These are phyloP conservation scores for Ennomos fuscantarius DNA, from an alignment of 2,888 invertebrate species.

Conservation along the genomic window DNA sequence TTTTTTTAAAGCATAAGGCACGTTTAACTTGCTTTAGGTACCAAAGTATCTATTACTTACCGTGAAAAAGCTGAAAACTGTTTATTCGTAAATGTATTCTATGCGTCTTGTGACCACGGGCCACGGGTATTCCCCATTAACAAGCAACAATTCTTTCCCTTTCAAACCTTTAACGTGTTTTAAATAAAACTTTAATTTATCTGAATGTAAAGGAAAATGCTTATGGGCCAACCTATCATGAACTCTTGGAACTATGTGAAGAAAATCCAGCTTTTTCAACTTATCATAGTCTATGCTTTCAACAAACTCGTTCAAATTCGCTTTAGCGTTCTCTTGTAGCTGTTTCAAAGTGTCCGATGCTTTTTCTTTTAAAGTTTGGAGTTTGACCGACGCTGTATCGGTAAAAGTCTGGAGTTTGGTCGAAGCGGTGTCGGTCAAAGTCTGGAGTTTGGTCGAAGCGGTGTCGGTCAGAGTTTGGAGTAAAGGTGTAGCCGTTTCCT, in stretches of 20 bases:
- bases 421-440: constrained; percentile 49
- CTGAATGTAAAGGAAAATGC: constrained; percentile 19
- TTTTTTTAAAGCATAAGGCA: no score
- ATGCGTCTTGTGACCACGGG: constrained; percentile 44
- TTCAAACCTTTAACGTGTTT: constrained; percentile 38
- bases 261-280: constrained; percentile 54
- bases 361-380: constrained; percentile 45
- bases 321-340: constrained; percentile 45
- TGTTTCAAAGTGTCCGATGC: constrained; percentile 47
- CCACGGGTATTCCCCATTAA: constrained; percentile 46
- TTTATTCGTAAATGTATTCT: constrained; percentile 37
- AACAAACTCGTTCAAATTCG: constrained; percentile 34
- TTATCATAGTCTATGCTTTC: constrained; percentile 55
- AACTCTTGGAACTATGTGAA: constrained; percentile 53
- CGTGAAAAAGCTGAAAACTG: not conserved
- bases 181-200: constrained; percentile 36
- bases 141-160: constrained; percentile 39
- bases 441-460: constrained; percentile 52
- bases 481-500: constrained; percentile 56
- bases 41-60: no score
- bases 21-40: no score
- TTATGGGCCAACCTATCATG: constrained; percentile 43
- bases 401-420: constrained; percentile 47
- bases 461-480: constrained; percentile 45
- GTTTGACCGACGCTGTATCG: constrained; percentile 48